These are phyloP conservation scores for Drosophila ochracea DNA, from an alignment of 2,888 invertebrate species.

Conservation along the genomic window DNA sequence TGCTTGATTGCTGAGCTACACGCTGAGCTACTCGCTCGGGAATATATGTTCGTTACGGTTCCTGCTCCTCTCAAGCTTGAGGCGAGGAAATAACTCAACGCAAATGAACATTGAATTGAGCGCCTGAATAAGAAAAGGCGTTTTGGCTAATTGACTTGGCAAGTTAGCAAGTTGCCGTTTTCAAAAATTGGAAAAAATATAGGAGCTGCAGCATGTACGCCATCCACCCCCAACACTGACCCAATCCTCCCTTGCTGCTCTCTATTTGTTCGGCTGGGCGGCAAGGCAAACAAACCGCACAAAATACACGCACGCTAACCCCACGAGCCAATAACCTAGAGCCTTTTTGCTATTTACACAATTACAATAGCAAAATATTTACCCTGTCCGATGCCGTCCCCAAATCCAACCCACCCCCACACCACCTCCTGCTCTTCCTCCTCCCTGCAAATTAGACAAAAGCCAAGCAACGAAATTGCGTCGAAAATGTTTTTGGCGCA, in stretches of 20 bases:
- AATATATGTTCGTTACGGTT: slow-evolving; percentile 11
- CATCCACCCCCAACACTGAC: background rate
- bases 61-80: background rate
- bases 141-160: slow-evolving; percentile 42
- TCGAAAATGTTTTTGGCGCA: slow-evolving; percentile 59
- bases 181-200: slow-evolving; percentile 54
- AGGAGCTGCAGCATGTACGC: slow-evolving; percentile 31
- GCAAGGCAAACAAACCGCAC: slow-evolving; percentile 60
- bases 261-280: slow-evolving; percentile 3
- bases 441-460: slow-evolving; percentile 11
- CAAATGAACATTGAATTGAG: background rate
- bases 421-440: background rate
- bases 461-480: slow-evolving; percentile 63
- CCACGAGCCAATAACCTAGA: slow-evolving; percentile 70
- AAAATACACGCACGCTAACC: slow-evolving; percentile 47
- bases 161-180: slow-evolving; percentile 31
- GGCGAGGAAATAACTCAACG: slow-evolving; percentile 6
- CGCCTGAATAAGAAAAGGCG: background rate
- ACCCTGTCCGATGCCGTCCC: slow-evolving; percentile 3
- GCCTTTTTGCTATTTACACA: slow-evolving; percentile 73
- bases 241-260: background rate
- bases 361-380: slow-evolving; percentile 67
- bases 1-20: slow-evolving; percentile 49
- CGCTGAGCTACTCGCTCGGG: slow-evolving; percentile 56
- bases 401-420: background rate